Evolutionary conservation across 2,888 invertebrate species (phyloP), one percentile per base, ranked within the genome.

Genomic region (Aricia artaxerxes): DNA sequence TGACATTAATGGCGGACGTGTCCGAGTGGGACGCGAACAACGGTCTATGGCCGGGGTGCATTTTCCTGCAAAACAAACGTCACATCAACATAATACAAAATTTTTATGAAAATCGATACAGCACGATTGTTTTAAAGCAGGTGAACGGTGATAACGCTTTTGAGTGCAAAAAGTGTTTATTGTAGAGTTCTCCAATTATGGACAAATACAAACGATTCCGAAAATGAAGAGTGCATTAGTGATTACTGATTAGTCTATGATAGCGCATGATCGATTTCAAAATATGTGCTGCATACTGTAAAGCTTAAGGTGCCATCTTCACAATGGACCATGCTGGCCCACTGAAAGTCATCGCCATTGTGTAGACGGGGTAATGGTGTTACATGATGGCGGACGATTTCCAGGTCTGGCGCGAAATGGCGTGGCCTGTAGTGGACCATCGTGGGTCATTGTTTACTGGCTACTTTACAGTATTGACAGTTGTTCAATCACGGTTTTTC

Each of bases 1-100:
- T 95, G 79, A 95, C 92, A 85, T 94, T 94, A 79, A 96, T 93
- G 80, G 95, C 94, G 4, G 96, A 96, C 4, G 96, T 96, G 91
- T 96, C 96, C 82, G 96, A 96, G 82, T 96, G 94, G 35, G 96
- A 96, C 81, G 95, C 91, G 81, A 95, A 95, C 80, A 95, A 86
- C 1, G 92, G 92, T 57, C 89, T 86, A 77, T 80, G 84, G 4
- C 76, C 76, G 76, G 86, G 82, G 81, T 86, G 86, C 92, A 92
- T 93, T 9, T 73, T 86, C 88, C 90, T 90, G 90, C 13, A 82
- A 83, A 24, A 76, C 24, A 53, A 76, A 76, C 1, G 6, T 13
- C n/a, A 49, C 31, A 24, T 24, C 49, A 57, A 57, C 53, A 76
- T 35, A 57, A 76, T 57, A 76, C 31, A 76, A 31, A 76, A 38